Conservation (phyloP, 2,888 invertebrate species). For the Amiota mariae region DNA sequence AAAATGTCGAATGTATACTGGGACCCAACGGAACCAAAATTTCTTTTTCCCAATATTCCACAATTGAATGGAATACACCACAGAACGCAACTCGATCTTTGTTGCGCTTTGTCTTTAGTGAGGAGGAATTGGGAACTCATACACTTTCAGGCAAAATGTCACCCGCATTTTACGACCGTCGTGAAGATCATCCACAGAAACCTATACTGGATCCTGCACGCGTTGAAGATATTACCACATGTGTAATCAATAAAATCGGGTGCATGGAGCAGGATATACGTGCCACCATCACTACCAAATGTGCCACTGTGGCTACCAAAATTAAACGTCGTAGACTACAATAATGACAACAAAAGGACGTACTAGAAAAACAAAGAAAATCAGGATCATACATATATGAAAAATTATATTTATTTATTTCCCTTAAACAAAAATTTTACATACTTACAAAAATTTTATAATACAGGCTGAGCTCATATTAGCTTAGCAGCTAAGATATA, state of each 20-base stretch:
- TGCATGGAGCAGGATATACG: conserved; percentile 76
- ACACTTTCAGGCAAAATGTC: conserved; percentile 77
- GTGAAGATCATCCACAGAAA: conserved; percentile 58
- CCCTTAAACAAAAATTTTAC: too few relatives aligned
- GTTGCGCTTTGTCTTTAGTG: conserved; percentile 75
- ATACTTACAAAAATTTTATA: too few relatives aligned
- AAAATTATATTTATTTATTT: too few relatives aligned
- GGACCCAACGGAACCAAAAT: conserved; percentile 72
- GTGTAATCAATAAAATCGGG: conserved; percentile 74
- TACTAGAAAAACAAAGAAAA: too few relatives aligned
- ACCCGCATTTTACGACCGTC: conserved; percentile 73
- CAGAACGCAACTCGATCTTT: conserved; percentile 76
- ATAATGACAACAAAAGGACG: too few relatives aligned
- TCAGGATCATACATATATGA: too few relatives aligned
- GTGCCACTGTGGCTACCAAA: too few relatives aligned
- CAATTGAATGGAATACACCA: conserved; percentile 75
- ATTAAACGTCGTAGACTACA: too few relatives aligned
- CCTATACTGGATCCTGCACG: conserved; percentile 74
- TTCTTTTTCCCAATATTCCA: conserved; percentile 66
- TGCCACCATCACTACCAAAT: conserved; percentile 74
- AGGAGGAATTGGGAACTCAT: conserved; percentile 60
- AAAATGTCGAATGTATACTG: conserved; percentile 15
- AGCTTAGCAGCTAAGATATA: too few relatives aligned
- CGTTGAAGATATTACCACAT: conserved; percentile 76
- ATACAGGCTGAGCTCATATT: too few relatives aligned